Percentiles rank a stretch among this genome's conserved stretches.
Evolutionary conservation across 37 sponge, comb jelly and placozoan genomes (phyloP).

Genomic region (Beroe forskalii): DNA sequence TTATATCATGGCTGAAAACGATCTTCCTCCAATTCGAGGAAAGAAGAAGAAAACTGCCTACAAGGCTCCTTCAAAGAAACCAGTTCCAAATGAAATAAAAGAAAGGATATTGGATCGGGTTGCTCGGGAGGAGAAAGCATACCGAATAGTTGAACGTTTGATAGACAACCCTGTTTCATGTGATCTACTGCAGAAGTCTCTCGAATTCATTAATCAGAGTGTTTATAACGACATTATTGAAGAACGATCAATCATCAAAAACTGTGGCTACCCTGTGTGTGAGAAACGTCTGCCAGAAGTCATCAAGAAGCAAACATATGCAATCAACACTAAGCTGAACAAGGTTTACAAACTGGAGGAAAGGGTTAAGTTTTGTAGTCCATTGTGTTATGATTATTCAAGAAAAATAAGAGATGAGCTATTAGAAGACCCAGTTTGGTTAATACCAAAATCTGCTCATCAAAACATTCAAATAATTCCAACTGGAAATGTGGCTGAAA

Average conservation of each 20-base stretch:
- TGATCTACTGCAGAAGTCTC: slow-evolving; percentile 3
- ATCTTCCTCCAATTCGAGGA: not conserved
- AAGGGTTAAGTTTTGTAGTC: slow-evolving; percentile 14
- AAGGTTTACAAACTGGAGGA: slow-evolving; percentile 60
- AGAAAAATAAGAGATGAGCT: slow-evolving; percentile 6
- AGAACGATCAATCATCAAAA: slow-evolving; percentile 19
- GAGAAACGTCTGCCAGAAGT: not conserved
- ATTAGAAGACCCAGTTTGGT: slow-evolving; percentile 2
- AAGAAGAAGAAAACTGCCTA: not conserved
- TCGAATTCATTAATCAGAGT: slow-evolving; percentile 31
- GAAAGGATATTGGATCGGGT: slow-evolving; percentile 28
- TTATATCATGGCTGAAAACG: not conserved
- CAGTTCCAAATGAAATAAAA: not conserved
- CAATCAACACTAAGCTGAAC: slow-evolving; percentile 3
- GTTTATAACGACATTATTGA: slow-evolving; percentile 59
- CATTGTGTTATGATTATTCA: not conserved
- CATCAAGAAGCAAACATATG: slow-evolving; percentile 52
- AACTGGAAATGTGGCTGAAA: not conserved
- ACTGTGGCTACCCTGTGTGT: slow-evolving; percentile 48
- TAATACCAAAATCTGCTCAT: slow-evolving; percentile 13
- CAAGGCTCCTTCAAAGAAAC: not conserved
- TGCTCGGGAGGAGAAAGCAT: slow-evolving; percentile 63
- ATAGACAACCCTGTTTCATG: slow-evolving; percentile 44
- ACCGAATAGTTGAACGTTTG: slow-evolving; percentile 22
- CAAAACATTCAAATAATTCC: slow-evolving; percentile 1